Base-by-base conservation (phyloP, 2,113 vertebrate species). In the Progne subis region DNA sequence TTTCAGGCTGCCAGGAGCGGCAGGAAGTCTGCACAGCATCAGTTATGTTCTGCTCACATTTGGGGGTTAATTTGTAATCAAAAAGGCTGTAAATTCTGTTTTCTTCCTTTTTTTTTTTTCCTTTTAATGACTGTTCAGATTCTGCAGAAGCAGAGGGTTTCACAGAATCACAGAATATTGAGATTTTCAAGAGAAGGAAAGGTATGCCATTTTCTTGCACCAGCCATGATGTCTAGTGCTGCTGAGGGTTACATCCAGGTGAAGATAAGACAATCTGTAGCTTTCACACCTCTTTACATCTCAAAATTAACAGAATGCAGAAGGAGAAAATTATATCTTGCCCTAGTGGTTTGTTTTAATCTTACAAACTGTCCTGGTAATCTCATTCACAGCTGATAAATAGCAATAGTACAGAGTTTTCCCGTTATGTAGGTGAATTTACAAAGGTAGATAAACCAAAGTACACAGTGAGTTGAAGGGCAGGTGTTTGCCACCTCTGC, bases 61-160 rank as follows among this genome's bases (percentile, higher is more conserved):
- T 82, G 63, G 46, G 78, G 50, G 81, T 82, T 91, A 90, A 95
- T 91, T 80, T 61, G 57, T 82, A 92, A 91, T 90, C 75, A 91
- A 71, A 81, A 91, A 61, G 34, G 14, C 87, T 87, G 59, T 21
- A 80, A 95, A 82, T 5, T 34, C 4, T 26, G 12, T 60, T 50
- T 17, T 25, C 2, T 31, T 31, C 17, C 23, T 29, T 8, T 61
- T 60, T 61, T 39, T 61, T 39, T 29, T 63, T 37, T 37, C n/a
- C 9, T 77, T 34, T 64, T 20, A 53, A 57, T 69, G 39, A 18
- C 55, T 50, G 37, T 50, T 92, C 47, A 26, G 41, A 24, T 85
- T 78, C 49, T 82, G 47, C 44, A 82, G 60, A 44, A 81, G 37
- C 28, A 80, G n/a, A 79, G 17, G 34, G 23, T 63, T 78, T 61